Evolutionary conservation across 1,140 invertebrate species (phyloP), one percentile per base, ranked within the genome.

Genomic region (Drosophila nebulosa): DNA sequence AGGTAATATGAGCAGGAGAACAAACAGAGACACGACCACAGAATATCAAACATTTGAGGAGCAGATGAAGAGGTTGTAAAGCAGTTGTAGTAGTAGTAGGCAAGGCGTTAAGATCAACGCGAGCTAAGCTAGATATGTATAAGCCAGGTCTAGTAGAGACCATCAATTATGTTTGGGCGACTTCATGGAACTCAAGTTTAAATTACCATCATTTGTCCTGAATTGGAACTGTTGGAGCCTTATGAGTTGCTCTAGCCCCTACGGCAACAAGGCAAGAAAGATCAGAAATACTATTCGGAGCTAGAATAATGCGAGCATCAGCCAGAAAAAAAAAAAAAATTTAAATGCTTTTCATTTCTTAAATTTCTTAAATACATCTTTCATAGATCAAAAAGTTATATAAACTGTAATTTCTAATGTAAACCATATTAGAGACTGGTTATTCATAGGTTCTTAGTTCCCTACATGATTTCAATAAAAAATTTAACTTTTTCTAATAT

Each of bases 31-130:
- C n/a, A 42, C 39, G 16, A 46, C 78, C 78, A 78, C 83, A 86
- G 78, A 81, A 88, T 78, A 73, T 63, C 72, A 81, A 86, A 72
- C 70, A 83, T 46, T 46, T 10, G n/a, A 21, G 2, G 39, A 21
- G 65, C 70, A 18, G 61, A 56, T 62, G 64, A 61, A 63, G 62
- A 51, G 30, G 59, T 12, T 18, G 53, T 7, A 32, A 30, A 16
- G 36, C 27, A 30, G 7, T 26, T 24, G 32, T 39, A 35, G 7
- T 26, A 35, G 32, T 39, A 35, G n/a, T 50, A 69, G 76, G 39
- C 76, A 66, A 57, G 52, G 60, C 39, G 39, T 46, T 9, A 46
- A 46, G 39, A 46, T 46, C 39, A 10, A 46, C 39, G 39, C 39
- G 39, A 46, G 16, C 18, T 16, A 46, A 10, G 39, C 16, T 21